Base-by-base conservation (phyloP, 2,797 vertebrate species). In the Scomberomorus guttatus region DNA sequence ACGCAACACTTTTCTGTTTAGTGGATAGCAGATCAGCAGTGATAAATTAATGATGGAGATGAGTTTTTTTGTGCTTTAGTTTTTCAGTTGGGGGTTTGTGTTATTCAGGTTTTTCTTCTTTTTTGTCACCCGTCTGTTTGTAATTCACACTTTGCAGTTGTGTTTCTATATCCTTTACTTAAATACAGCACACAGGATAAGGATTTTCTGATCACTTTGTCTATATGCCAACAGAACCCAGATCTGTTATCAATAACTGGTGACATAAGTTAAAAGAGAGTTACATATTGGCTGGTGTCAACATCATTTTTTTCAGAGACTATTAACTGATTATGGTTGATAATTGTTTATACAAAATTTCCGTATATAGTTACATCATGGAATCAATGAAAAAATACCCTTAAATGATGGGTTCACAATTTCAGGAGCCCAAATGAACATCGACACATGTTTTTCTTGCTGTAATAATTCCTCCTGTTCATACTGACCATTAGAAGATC, bases 11-110 rank as follows among this genome's bases (percentile, higher is more conserved):
- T 57, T 55, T 17, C 24, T 72, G 20, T 62, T 73, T 52, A 42
- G 2, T 48, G 10, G 20, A 18, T 13, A 32, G 32, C 32, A 32
- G 56, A 32, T 70, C 72, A 68, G n/a, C 7, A 9, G 10, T 18
- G 44, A 69, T 77, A 55, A 44, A 80, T 77, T 34, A 55, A 69
- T 72, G 46, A 51, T 22, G 5, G 17, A 29, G 56, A 77, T 54
- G 0, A 2, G 1, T 44, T 59, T 46, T 46, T 76, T 59, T 76
- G 1, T 77, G 15, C 1, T 37, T 6, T 15, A 6, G 2, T 17
- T 72, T 13, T 63, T 46, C 24, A 48, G 5, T 37, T 37, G 37
- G 37, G 7, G 37, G 9, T 37, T 37, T 37, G 37, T 37, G 55
- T 57, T 32, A 56, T 29, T 27, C 20, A 22, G 11, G 17, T 50